A percentile compares a stretch with the other conserved stretches of the same genome.
Conservation (phyloP, 2,113 vertebrate species). For the Oxyruncus cristatus region DNA sequence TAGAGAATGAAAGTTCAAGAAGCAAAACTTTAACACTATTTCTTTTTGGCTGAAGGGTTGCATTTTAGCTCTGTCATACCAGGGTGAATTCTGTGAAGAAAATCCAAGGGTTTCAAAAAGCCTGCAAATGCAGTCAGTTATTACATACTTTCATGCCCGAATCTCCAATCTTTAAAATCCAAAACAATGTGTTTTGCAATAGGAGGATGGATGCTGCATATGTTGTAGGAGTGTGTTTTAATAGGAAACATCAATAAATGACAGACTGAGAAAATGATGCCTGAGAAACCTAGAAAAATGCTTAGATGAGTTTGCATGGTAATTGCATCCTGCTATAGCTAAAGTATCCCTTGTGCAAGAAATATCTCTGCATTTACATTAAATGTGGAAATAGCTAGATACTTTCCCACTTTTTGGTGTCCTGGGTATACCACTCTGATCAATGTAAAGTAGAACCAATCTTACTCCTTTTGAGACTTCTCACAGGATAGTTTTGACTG, state of each 20-base stretch:
- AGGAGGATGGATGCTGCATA: not conserved
- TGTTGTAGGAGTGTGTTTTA: not conserved
- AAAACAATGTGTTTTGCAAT: not conserved
- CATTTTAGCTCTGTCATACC: not conserved
- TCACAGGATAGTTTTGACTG: not conserved
- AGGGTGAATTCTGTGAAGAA: slow-evolving; percentile 21
- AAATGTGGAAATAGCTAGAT: not conserved
- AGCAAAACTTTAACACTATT: not conserved
- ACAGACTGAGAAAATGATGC: not conserved
- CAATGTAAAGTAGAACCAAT: not conserved
- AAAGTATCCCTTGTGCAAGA: not conserved
- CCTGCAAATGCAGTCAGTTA: not conserved
- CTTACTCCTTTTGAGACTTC: not conserved
- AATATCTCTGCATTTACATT: not conserved
- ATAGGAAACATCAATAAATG: not conserved
- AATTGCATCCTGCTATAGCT: not conserved
- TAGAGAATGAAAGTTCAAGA: not conserved
- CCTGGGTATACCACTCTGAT: not conserved
- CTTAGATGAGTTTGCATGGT: not conserved
- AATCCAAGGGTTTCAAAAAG: slow-evolving; percentile 1
- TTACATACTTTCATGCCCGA: not conserved
- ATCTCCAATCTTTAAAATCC: not conserved
- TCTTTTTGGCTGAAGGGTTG: not conserved
- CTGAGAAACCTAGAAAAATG: not conserved
- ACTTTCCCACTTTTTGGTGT: not conserved